A percentile compares a stretch with the other conserved stretches of the same genome.
Evolutionary conservation across 2,113 vertebrate genomes (phyloP).

Genomic region (Piaya cayana): DNA sequence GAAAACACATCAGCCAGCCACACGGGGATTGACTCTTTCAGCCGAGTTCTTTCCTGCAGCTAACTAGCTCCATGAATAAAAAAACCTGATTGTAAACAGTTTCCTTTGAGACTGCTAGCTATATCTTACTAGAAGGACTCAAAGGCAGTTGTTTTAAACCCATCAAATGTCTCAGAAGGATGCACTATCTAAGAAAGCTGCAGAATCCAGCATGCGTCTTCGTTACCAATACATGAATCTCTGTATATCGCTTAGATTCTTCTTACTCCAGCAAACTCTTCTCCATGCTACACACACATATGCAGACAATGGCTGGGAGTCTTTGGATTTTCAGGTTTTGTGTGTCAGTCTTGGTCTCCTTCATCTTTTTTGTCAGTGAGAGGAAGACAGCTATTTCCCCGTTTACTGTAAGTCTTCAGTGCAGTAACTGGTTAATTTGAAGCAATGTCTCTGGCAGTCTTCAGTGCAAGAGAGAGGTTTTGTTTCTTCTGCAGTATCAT

Average conservation of each 20-base stretch:
- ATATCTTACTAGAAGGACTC: not conserved
- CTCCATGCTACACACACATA: not conserved
- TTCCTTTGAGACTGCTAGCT: not conserved
- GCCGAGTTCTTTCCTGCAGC: not conserved
- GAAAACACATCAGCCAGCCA: not conserved
- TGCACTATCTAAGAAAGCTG: not conserved
- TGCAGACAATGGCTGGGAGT: not conserved
- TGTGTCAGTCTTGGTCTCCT: not conserved
- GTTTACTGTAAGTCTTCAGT: not conserved
- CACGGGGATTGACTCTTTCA: not conserved
- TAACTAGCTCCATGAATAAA: not conserved
- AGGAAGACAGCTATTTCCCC: not conserved
- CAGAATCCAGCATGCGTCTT: accelerated
- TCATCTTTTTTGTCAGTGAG: not conserved
- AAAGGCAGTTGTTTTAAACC: not conserved
- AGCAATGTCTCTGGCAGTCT: not conserved
- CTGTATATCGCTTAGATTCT: not conserved
- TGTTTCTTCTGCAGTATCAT: not conserved
- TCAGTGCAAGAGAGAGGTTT: not conserved
- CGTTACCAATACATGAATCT: not conserved
- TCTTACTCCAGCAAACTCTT: not conserved
- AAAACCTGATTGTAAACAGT: not conserved
- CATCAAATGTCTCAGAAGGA: not conserved
- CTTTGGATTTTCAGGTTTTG: not conserved
- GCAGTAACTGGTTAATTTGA: not conserved